Evolutionary conservation across 2,113 vertebrate genomes (phyloP), one percentile per base, ranked within the genome.

Genomic region (Nycticryphes semicollaris): DNA sequence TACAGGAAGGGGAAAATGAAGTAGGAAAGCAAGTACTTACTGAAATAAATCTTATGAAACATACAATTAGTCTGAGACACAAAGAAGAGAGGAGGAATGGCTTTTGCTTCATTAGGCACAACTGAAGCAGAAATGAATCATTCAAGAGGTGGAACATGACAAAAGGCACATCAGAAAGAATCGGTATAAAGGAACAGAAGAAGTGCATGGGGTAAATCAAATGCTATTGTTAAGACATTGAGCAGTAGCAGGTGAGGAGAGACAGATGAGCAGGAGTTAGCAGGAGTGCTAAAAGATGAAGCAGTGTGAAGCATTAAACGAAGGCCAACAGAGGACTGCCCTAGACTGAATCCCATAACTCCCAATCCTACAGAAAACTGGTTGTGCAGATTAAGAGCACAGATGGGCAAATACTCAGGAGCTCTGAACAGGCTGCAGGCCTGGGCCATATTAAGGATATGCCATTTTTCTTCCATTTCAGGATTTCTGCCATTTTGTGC

Each of bases 91-190:
- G 35, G 35, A 84, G 54, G 35, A 94, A 80, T 10, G 8, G 12
- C 20, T 92, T 96, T 93, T 94, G 68, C 80, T 74, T 94, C 89
- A 86, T 94, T 94, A 89, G 30, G 54, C 7, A 0, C 51, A 70
- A 74, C 28, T 93, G 77, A 96, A 93, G 77, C 81, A 84, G 91
- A 95, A 96, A 81, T 2, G 1, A 89, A 90, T 86, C 68, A 63
- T 25, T 13, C 10, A 45, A 53, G 68, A 80, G 39, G 33, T n/a
- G 45, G 41, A 93, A 89, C 14, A 63, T 0, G 7, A 67, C 20
- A 89, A 97, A 95, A 89, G 54, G 45, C 47, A 62, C 35, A 57
- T 75, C 41, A 93, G 57, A 84, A 84, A 74, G 37, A 81, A 79
- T 12, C 0, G 2, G 10, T 35, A 68, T 47, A 86, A 86, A 86